Evolutionary conservation across 1,140 invertebrate species (phyloP), one percentile per base, ranked within the genome.

Genomic region (Venustaconcha ellipsiformis): DNA sequence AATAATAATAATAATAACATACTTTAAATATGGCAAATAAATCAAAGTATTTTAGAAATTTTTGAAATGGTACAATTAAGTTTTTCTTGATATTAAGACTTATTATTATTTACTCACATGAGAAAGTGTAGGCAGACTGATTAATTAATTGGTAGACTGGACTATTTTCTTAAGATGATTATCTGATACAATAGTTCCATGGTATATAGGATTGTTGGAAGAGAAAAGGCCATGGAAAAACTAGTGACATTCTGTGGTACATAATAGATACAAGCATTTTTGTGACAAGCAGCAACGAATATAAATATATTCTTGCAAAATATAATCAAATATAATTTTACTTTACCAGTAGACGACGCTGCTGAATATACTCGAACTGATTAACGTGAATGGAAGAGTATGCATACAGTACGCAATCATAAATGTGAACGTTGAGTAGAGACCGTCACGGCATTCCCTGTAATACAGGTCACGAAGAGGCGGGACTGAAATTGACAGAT

Each of bases 391-490:
- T 14, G 84, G 84, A 12, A 85, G 30, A 58, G 81, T 72, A 71
- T 86, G 83, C 8, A 85, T 13, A 23, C 77, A 65, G 66, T 86
- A 86, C 15, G 83, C 82, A 5, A 82, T 18, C 30, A 87, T 67
- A 59, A 86, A 87, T 1, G 81, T 80, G 1, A 71, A 68, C 0
- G 82, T 76, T 1, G 80, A 81, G 70, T 85, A 86, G 59, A 87
- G 59, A 15, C 86, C 83, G 69, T 88, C 86, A 26, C 83, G 74
- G 30, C 80, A 80, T 74, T 88, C 86, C 59, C 86, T 69, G 77
- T 86, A 88, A 66, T 83, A 87, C 14, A 85, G 58, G 48, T 87
- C 82, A 37, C 86, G 72, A 57, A 86, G 67, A 2, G 78, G 70
- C 14, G 85, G 85, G 76, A 82, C 80, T 82, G 59, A 60, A 74